Conservation (phyloP, 1,140 invertebrate species). For the Saccostrea echinata region DNA sequence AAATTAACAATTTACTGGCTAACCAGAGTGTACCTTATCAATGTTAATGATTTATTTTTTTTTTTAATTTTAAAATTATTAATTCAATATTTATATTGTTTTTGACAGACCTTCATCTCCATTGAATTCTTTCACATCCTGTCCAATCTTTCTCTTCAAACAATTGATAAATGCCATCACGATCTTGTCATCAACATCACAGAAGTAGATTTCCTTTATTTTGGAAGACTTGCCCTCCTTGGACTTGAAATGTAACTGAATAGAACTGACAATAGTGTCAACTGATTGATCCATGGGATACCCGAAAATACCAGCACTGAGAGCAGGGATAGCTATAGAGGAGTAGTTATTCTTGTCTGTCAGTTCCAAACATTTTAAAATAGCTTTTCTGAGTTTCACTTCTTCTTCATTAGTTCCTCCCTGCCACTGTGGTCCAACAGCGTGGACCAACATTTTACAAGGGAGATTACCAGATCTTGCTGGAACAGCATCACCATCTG, state of each 20-base stretch:
- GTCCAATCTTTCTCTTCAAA: conserved; percentile 24
- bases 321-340: conserved; percentile 64
- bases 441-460: conserved; percentile 66
- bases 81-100: too few species aligned
- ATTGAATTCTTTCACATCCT: background rate
- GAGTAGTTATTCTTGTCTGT: conserved; percentile 47
- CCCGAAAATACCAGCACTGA: conserved; percentile 69
- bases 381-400: conserved; percentile 51
- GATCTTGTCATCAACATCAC: conserved; percentile 53
- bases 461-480: conserved; percentile 60
- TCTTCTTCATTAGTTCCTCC: conserved; percentile 58
- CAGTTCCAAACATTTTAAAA: conserved; percentile 55
- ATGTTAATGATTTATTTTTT: too few species aligned
- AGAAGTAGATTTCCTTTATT: conserved; percentile 53
- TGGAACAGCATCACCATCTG: conserved; percentile 58
- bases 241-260: conserved; percentile 51
- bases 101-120: background rate
- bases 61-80: too few species aligned
- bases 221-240: background rate
- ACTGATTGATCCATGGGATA: conserved; percentile 63
- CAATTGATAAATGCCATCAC: background rate
- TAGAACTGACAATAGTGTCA: conserved; percentile 47
- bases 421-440: conserved; percentile 70
- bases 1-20: too few species aligned
- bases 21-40: too few species aligned